These are phyloP conservation scores for Ophion costatus DNA, from an alignment of 2,888 invertebrate species.

Conservation along the genomic window DNA sequence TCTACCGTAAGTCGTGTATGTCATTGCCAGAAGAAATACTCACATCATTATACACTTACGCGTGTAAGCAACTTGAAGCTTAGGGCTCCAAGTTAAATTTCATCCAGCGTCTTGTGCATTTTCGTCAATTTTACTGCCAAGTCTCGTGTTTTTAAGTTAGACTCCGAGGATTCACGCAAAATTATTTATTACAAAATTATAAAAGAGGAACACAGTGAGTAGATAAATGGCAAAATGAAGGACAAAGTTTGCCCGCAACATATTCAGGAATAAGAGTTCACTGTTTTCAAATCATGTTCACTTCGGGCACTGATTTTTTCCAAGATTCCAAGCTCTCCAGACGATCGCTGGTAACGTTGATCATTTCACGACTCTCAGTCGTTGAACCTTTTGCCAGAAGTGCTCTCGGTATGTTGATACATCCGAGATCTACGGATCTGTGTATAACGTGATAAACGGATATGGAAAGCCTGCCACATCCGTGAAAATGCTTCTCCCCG, in stretches of 20 bases:
- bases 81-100: background rate
- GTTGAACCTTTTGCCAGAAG: background rate
- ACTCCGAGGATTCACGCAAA: background rate
- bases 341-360: background rate
- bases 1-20: too few relatives aligned
- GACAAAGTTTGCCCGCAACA: background rate
- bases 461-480: constrained; percentile 72
- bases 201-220: background rate
- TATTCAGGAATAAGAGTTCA: background rate
- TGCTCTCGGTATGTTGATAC: constrained; percentile 68
- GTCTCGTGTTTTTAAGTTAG: background rate
- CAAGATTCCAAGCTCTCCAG: constrained; percentile 41
- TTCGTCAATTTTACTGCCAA: background rate
- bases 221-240: background rate
- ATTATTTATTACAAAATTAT: constrained; percentile 46
- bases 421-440: constrained; percentile 73
- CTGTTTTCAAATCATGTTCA: constrained; percentile 54
- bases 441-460: constrained; percentile 58
- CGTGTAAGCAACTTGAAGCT: background rate
- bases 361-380: background rate
- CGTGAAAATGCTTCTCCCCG: constrained; percentile 69
- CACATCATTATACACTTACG: too few relatives aligned
- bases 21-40: too few relatives aligned
- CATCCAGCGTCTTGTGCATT: background rate
- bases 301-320: constrained; percentile 39